A percentile compares a stretch with the other conserved stretches of the same genome.
Conservation (phyloP, 1,140 invertebrate species). For the Halesus radiatus region DNA sequence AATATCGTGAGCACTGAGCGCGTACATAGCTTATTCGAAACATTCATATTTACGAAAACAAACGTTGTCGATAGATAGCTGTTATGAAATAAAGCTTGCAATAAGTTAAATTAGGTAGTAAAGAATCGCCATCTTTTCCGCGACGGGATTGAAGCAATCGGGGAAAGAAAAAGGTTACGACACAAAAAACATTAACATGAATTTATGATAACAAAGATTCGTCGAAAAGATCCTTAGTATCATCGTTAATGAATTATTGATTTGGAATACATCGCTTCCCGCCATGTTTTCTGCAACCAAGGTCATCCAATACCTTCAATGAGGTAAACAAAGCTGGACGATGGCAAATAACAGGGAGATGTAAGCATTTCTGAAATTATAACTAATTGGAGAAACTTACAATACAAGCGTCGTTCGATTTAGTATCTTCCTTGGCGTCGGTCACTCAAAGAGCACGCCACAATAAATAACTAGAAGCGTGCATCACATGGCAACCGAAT, state of each 20-base stretch:
- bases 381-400: no score
- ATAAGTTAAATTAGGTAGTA: not conserved
- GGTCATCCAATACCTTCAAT: conserved; percentile 43
- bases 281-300: conserved; percentile 53
- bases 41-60: conserved; percentile 10
- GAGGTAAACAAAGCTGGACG: conserved; percentile 44
- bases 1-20: not conserved
- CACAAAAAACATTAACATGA: not conserved
- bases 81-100: not conserved
- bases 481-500: conserved; percentile 48
- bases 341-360: not conserved
- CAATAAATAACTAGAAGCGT: conserved; percentile 36
- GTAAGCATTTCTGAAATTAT: not conserved
- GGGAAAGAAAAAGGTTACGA: conserved; percentile 6
- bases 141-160: not conserved
- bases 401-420: not conserved
- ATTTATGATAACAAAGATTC: no score
- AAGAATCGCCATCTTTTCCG: conserved; percentile 34
- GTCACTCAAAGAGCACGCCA: conserved; percentile 38
- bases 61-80: not conserved
- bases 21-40: not conserved
- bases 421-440: conserved; percentile 1
- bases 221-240: no score
- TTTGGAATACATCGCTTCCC: conserved; percentile 47
- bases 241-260: conserved; percentile 44